A percentile compares a stretch with the other conserved stretches of the same genome.
Evolutionary conservation across 2,888 invertebrate species (phyloP).

Genomic region (Leptogaster cylindrica): DNA sequence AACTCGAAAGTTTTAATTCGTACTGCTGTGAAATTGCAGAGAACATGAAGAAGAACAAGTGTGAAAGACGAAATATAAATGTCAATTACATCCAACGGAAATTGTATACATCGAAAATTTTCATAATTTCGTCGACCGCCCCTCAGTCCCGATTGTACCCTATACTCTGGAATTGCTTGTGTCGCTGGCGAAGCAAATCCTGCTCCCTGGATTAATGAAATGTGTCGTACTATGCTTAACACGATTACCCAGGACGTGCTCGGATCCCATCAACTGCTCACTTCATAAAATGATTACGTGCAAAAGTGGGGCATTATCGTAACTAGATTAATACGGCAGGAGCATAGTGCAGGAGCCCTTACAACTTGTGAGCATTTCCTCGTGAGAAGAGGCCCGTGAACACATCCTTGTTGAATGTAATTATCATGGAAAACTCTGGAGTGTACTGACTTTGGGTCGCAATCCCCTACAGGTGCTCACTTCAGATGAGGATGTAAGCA

Average conservation of each 20-base stretch:
- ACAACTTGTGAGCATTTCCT: not conserved
- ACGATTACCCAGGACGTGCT: constrained; percentile 2
- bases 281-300: constrained; percentile 19
- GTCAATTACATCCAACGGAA: too few relatives aligned
- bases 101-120: too few relatives aligned
- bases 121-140: too few relatives aligned
- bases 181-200: constrained; percentile 9
- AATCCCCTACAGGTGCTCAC: constrained; percentile 1
- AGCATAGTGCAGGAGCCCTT: not conserved
- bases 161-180: too few relatives aligned
- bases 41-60: too few relatives aligned
- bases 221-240: constrained; percentile 11
- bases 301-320: constrained; percentile 23
- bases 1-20: too few relatives aligned
- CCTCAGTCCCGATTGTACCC: too few relatives aligned
- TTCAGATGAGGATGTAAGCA: constrained; percentile 17
- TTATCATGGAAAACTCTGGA: constrained; percentile 5
- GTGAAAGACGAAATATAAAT: too few relatives aligned
- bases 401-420: constrained; percentile 16
- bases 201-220: constrained; percentile 9
- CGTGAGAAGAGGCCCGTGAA: not conserved
- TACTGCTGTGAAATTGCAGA: too few relatives aligned
- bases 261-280: constrained; percentile 1
- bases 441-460: not conserved
- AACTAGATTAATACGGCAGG: constrained; percentile 14